Percentiles rank a stretch among this genome's conserved stretches.
Evolutionary conservation across 2,113 vertebrate genomes (phyloP).

Genomic region (Burhinus oedicnemus): DNA sequence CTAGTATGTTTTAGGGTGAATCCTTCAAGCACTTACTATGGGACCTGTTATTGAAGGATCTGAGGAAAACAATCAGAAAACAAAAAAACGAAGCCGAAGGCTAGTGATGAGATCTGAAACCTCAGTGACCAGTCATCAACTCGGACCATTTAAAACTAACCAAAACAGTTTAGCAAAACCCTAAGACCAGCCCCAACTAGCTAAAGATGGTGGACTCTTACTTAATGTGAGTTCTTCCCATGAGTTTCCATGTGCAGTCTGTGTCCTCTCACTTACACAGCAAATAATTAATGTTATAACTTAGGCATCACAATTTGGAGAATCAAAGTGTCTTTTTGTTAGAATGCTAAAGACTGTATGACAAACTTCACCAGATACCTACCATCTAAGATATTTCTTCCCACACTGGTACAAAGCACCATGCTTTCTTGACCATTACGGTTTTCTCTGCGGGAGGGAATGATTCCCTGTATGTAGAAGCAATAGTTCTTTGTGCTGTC

Average conservation of each 20-base stretch:
- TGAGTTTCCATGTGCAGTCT: background rate
- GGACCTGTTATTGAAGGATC: background rate
- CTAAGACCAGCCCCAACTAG: background rate
- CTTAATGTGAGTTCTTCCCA: background rate
- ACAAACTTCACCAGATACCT: background rate
- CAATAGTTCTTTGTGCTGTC: slow-evolving; percentile 85
- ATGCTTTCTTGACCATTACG: slow-evolving; percentile 77
- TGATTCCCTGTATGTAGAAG: slow-evolving; percentile 81
- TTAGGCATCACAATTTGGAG: background rate
- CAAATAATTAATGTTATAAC: background rate
- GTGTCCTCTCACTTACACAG: background rate
- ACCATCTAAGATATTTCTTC: slow-evolving; percentile 38
- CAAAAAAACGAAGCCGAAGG: background rate
- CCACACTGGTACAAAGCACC: slow-evolving; percentile 65
- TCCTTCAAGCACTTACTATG: background rate
- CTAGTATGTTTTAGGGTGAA: background rate
- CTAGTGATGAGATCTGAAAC: background rate
- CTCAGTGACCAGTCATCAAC: background rate
- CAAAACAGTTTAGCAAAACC: background rate
- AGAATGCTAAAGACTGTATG: background rate
- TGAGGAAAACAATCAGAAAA: background rate
- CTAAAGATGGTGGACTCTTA: background rate
- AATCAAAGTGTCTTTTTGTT: background rate
- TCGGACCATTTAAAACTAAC: background rate
- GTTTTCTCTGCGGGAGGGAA: slow-evolving; percentile 75